Percentiles rank a stretch among this genome's conserved stretches.
Conservation (phyloP, 2,113 vertebrate genomes). For the Synchiropus splendidus region DNA sequence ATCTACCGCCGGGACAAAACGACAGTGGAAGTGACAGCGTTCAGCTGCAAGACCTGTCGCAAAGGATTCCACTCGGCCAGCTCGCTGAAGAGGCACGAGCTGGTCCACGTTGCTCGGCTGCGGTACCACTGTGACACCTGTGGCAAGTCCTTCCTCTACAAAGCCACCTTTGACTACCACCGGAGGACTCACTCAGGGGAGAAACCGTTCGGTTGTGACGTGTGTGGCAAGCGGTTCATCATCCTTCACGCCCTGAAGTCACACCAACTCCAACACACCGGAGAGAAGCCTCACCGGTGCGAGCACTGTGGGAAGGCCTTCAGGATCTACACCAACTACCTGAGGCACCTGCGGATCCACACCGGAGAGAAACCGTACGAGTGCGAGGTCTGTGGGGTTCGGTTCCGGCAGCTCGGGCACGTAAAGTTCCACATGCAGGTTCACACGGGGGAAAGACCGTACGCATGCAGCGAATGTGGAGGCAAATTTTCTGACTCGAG, state of each 20-base stretch:
- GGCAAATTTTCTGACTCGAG: slow-evolving; percentile 49
- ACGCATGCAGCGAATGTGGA: slow-evolving; percentile 38
- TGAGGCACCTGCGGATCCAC: slow-evolving; percentile 44
- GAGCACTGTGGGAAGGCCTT: slow-evolving; percentile 49
- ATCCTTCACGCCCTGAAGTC: slow-evolving; percentile 49
- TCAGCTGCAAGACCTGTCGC: slow-evolving; percentile 52
- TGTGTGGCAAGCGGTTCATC: slow-evolving; percentile 52
- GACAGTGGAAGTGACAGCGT: slow-evolving; percentile 37
- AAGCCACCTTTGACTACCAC: slow-evolving; percentile 54
- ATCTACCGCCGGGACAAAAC: slow-evolving; percentile 42
- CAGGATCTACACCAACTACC: slow-evolving; percentile 51
- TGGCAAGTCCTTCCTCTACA: slow-evolving; percentile 53
- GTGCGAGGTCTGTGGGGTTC: slow-evolving; percentile 45
- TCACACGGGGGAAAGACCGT: slow-evolving; percentile 49
- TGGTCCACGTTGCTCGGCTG: slow-evolving; percentile 26
- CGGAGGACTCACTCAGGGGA: slow-evolving; percentile 53
- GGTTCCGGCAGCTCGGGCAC: slow-evolving; percentile 51
- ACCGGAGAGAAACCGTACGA: slow-evolving; percentile 58
- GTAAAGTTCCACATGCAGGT: slow-evolving; percentile 61
- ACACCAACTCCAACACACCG: slow-evolving; percentile 54
- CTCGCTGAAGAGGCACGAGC: slow-evolving; percentile 44
- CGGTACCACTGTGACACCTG: slow-evolving; percentile 42
- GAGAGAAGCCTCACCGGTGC: slow-evolving; percentile 50
- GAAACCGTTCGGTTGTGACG: slow-evolving; percentile 44
- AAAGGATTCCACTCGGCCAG: slow-evolving; percentile 31